phyloP scores from a whole-genome alignment of 2,888 invertebrate species.

The Hydraecia micacea region DNA sequence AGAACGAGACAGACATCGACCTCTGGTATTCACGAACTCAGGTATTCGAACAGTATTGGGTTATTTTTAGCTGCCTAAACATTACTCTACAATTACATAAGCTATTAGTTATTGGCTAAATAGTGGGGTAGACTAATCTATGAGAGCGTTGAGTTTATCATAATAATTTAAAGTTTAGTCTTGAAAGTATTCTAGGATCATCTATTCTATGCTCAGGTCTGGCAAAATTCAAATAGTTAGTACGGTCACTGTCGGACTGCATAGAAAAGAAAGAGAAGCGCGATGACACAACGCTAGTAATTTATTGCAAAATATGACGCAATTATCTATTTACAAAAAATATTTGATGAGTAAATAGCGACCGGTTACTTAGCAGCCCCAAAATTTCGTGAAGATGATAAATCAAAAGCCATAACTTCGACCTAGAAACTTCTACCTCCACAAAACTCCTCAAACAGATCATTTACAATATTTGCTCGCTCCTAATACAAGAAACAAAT shows the following conservation, averaged over 20 bases:
- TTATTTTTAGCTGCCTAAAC: slow-evolving; percentile 43
- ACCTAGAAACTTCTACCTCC: neutral
- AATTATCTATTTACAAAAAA: too few species aligned
- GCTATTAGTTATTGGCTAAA: slow-evolving; percentile 17
- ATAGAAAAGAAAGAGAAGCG: too few species aligned
- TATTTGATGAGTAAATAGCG: too few species aligned
- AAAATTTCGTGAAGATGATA: neutral
- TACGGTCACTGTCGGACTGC: too few species aligned
- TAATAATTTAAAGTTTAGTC: slow-evolving; percentile 12
- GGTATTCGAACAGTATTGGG: slow-evolving; percentile 42
- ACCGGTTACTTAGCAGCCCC: neutral
- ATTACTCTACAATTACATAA: slow-evolving; percentile 2
- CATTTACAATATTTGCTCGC: slow-evolving; percentile 32
- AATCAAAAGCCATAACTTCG: neutral
- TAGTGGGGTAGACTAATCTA: slow-evolving; percentile 45
- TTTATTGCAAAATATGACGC: too few species aligned
- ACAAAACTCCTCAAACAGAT: slow-evolving; percentile 22
- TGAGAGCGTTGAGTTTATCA: slow-evolving; percentile 25
- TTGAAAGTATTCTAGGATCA: neutral
- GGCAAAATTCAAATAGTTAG: neutral
- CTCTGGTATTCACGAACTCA: slow-evolving; percentile 8
- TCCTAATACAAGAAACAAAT: slow-evolving; percentile 34
- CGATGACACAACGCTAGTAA: too few species aligned
- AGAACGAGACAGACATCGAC: slow-evolving; percentile 32
- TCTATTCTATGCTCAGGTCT: neutral